These are phyloP conservation scores for Drosophila phalerata DNA, from an alignment of 2,888 invertebrate genomes.

Conservation along the genomic window DNA sequence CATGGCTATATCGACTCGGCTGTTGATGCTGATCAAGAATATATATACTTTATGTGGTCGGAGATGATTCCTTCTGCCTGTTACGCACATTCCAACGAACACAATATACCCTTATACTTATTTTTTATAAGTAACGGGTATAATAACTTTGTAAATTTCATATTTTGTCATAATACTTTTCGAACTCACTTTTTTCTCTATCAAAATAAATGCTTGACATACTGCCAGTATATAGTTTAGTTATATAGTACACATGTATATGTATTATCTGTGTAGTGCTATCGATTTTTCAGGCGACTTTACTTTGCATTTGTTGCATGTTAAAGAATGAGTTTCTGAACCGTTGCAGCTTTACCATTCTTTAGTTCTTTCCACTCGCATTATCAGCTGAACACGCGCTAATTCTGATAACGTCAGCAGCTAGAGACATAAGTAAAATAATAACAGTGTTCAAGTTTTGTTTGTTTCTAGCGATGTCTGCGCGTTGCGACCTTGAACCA, in stretches of 20 bases:
- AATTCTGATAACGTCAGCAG: conserved; percentile 41
- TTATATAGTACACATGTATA: conserved; percentile 5
- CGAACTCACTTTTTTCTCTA: no score
- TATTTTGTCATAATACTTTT: no score
- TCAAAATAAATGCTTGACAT: no score
- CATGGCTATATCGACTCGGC: no score
- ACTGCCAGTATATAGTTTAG: neutral
- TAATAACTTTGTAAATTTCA: no score
- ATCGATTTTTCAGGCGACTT: conserved; percentile 63
- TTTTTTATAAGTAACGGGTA: no score
- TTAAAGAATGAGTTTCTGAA: neutral
- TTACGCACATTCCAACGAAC: no score
- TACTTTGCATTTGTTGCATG: conserved; percentile 44
- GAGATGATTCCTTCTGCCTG: no score
- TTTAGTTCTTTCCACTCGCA: conserved; percentile 3
- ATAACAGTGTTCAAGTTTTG: conserved; percentile 28
- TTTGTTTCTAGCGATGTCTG: conserved; percentile 43
- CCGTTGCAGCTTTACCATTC: conserved; percentile 30
- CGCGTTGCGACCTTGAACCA: conserved; percentile 66
- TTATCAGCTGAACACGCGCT: conserved; percentile 49
- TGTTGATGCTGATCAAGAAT: no score
- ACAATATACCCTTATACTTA: no score
- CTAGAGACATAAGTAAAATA: conserved; percentile 24
- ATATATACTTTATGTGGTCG: no score
- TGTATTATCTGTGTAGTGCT: conserved; percentile 46